These are phyloP conservation scores for Sebastiscus albofasciatus DNA, from an alignment of 2,797 vertebrate genomes.

Conservation along the genomic window DNA sequence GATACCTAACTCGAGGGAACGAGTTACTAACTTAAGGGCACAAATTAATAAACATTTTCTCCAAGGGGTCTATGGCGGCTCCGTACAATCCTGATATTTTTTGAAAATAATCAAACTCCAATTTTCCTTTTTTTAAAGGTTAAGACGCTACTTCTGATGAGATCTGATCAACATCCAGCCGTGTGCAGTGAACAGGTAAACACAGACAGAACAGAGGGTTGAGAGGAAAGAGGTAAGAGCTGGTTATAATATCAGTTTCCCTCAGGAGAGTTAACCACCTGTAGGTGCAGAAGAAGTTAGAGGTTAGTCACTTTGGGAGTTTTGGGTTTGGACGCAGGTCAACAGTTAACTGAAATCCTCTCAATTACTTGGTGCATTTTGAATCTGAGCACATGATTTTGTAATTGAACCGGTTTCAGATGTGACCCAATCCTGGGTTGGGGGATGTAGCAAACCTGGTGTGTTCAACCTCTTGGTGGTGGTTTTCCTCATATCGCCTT, in stretches of 20 bases:
- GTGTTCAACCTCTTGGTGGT: slow-evolving; percentile 88
- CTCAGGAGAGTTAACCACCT: slow-evolving; percentile 47
- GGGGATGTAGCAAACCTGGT: slow-evolving; percentile 89
- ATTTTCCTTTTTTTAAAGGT: neutral
- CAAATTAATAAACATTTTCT: fast-evolving
- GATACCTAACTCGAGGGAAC: too few relatives aligned
- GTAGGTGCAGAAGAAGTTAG: slow-evolving; percentile 42
- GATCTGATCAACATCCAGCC: slow-evolving; percentile 31
- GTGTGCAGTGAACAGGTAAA: slow-evolving; percentile 46
- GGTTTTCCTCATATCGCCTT: slow-evolving; percentile 89
- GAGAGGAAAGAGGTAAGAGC: neutral
- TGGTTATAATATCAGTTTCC: slow-evolving; percentile 31
- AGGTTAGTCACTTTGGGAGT: slow-evolving; percentile 27
- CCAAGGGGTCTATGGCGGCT: fast-evolving
- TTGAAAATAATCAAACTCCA: neutral
- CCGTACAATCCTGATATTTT: neutral
- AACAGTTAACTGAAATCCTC: slow-evolving; percentile 30
- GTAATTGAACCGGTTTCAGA: slow-evolving; percentile 33
- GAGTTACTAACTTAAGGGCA: fast-evolving
- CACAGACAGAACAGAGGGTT: slow-evolving; percentile 6
- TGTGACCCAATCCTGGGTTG: slow-evolving; percentile 38
- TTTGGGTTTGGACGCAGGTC: neutral
- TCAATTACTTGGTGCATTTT: slow-evolving; percentile 23
- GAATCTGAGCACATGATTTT: neutral
- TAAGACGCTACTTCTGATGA: neutral